A percentile compares a stretch with the other conserved stretches of the same genome.
These are phyloP conservation scores for Perithous albicinctus DNA, from an alignment of 2,888 invertebrate species.

Conservation along the genomic window DNA sequence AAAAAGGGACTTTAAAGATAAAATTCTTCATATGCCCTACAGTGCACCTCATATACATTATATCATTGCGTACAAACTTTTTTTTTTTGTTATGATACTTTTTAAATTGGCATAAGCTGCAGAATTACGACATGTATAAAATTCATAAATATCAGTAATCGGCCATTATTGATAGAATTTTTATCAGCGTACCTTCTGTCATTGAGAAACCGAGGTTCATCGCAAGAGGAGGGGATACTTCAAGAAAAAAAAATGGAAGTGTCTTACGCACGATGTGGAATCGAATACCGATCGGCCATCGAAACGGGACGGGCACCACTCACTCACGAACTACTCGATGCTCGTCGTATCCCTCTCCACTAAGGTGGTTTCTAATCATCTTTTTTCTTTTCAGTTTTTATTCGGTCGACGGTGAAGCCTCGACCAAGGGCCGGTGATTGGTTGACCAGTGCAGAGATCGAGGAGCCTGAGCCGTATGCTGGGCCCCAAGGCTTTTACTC, in stretches of 20 bases:
- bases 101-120: too few species aligned
- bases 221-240: neutral
- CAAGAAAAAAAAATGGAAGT: conserved; percentile 31
- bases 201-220: neutral
- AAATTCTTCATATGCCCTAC: too few species aligned
- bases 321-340: conserved; percentile 62
- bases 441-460: conserved; percentile 76
- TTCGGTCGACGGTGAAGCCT: conserved; percentile 68
- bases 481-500: conserved; percentile 81
- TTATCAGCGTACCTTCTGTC: too few species aligned
- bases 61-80: too few species aligned
- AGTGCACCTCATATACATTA: too few species aligned
- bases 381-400: conserved; percentile 74
- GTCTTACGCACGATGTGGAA: conserved; percentile 53
- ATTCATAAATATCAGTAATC: too few species aligned
- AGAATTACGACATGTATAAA: too few species aligned
- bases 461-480: conserved; percentile 72
- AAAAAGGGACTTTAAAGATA: too few species aligned
- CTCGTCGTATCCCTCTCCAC: conserved; percentile 64
- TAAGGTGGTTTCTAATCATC: conserved; percentile 70
- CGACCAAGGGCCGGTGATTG: conserved; percentile 81
- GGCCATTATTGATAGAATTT: too few species aligned
- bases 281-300: conserved; percentile 81
- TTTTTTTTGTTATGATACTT: too few species aligned
- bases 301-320: conserved; percentile 73